A percentile compares a stretch with the other conserved stretches of the same genome.
phyloP scores from a whole-genome alignment of 2,888 invertebrate genomes.

The Ephialtes manifestator region DNA sequence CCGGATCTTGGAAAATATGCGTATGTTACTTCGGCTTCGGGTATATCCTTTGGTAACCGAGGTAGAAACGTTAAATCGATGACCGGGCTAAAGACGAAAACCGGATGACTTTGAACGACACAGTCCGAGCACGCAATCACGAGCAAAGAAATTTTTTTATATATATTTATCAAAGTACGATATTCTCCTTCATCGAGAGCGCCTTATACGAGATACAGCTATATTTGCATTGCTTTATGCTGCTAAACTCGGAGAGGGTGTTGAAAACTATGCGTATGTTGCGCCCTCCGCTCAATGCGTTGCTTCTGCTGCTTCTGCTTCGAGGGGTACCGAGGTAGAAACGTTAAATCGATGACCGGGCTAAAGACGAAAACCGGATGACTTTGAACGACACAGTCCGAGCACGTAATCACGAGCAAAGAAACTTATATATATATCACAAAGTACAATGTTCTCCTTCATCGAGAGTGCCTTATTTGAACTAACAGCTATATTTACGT shows the following conservation, averaged over 20 bases:
- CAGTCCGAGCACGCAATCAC: constrained; percentile 54
- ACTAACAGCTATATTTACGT: constrained; percentile 65
- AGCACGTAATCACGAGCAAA: constrained; percentile 46
- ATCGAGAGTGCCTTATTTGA: constrained; percentile 75
- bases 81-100: constrained; percentile 43
- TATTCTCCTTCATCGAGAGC: constrained; percentile 55
- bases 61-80: constrained; percentile 34
- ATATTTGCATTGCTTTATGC: constrained; percentile 43
- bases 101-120: constrained; percentile 1
- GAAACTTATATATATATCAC: not conserved
- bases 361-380: constrained; percentile 38
- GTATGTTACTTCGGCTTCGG: not conserved
- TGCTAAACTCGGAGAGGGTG: constrained; percentile 8
- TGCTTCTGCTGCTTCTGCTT: not conserved
- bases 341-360: constrained; percentile 44
- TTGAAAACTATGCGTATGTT: constrained; percentile 67
- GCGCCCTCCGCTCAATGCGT: not conserved
- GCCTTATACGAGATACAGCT: constrained; percentile 76
- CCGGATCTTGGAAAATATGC: constrained; percentile 72
- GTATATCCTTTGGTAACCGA: constrained; percentile 8
- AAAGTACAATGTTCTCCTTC: constrained; percentile 18
- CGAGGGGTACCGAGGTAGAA: constrained; percentile 4
- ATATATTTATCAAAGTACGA: not conserved
- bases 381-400: constrained; percentile 18
- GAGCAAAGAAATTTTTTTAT: not conserved